A percentile compares a stretch with the other conserved stretches of the same genome.
Conservation (phyloP, 1,140 invertebrate genomes). For the Portunus trituberculatus region DNA sequence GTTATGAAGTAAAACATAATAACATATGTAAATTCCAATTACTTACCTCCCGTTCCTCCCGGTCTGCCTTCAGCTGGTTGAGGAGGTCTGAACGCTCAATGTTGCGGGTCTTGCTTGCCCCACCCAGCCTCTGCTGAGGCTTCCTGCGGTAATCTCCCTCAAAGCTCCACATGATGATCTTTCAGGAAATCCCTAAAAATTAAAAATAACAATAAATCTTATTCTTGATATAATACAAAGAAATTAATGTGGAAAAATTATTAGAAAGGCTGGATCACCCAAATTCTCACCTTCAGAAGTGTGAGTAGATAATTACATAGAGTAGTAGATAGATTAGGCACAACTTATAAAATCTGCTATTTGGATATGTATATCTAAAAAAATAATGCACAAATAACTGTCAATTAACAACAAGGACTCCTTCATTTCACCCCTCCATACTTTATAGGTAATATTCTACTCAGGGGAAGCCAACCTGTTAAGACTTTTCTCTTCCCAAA, state of each 20-base stretch:
- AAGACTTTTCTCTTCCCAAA: too few species aligned
- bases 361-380: too few species aligned
- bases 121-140: constrained; percentile 94
- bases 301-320: too few species aligned
- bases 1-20: neutral
- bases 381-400: too few species aligned
- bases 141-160: constrained; percentile 94
- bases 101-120: constrained; percentile 89
- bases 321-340: too few species aligned
- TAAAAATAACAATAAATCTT: neutral
- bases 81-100: constrained; percentile 87
- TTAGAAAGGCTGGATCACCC: too few species aligned
- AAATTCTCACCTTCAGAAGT: too few species aligned
- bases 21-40: neutral
- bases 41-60: constrained; percentile 90
- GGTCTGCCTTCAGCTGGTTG: constrained; percentile 89
- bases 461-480: too few species aligned
- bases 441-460: too few species aligned
- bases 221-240: neutral
- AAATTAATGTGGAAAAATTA: neutral
- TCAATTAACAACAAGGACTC: too few species aligned
- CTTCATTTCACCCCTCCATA: too few species aligned
- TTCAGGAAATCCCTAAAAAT: neutral
- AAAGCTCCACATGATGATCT: constrained; percentile 82
- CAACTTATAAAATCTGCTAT: too few species aligned